Percentiles rank a stretch among this genome's conserved stretches.
phyloP scores from a whole-genome alignment of 2,888 invertebrate genomes.

The Drosophila paramelanica region DNA sequence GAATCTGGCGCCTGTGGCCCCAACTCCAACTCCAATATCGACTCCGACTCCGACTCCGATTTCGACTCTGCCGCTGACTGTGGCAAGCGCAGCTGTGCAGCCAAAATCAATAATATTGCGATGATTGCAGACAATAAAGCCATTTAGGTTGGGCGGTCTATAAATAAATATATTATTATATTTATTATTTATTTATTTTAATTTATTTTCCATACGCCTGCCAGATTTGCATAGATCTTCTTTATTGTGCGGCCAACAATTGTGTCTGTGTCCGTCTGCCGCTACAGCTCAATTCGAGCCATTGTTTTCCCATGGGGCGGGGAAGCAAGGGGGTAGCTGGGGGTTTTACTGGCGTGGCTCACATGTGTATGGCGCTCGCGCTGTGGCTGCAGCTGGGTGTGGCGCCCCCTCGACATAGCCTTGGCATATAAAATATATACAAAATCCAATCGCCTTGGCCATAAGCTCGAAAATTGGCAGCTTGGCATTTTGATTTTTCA shows the following conservation, averaged over 20 bases:
- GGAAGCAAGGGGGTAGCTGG: constrained; percentile 1
- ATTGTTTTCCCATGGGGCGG: constrained; percentile 19
- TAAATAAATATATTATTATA: constrained; percentile 61
- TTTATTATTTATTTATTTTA: constrained; percentile 51
- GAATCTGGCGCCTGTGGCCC: constrained; percentile 62
- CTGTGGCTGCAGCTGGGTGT: constrained; percentile 51
- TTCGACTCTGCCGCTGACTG: background rate
- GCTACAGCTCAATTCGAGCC: constrained; percentile 36
- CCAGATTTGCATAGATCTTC: constrained; percentile 56
- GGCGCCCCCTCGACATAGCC: constrained; percentile 57
- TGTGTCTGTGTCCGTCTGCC: constrained; percentile 3
- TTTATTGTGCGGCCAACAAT: constrained; percentile 62
- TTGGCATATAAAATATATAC: constrained; percentile 49
- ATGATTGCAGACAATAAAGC: constrained; percentile 70
- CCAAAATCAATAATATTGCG: constrained; percentile 62
- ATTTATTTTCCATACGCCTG: constrained; percentile 53
- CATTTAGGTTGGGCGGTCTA: constrained; percentile 57
- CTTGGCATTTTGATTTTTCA: constrained; percentile 42
- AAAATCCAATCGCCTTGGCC: constrained; percentile 53
- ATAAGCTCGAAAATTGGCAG: constrained; percentile 46
- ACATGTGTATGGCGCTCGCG: constrained; percentile 45
- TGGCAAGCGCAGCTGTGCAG: constrained; percentile 48
- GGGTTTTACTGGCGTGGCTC: constrained; percentile 30
- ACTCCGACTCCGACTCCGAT: no score
- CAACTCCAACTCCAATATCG: no score